Base-by-base conservation (phyloP, 53 echinoderm and acorn worm genomes). In the Patiria pectinifera region DNA sequence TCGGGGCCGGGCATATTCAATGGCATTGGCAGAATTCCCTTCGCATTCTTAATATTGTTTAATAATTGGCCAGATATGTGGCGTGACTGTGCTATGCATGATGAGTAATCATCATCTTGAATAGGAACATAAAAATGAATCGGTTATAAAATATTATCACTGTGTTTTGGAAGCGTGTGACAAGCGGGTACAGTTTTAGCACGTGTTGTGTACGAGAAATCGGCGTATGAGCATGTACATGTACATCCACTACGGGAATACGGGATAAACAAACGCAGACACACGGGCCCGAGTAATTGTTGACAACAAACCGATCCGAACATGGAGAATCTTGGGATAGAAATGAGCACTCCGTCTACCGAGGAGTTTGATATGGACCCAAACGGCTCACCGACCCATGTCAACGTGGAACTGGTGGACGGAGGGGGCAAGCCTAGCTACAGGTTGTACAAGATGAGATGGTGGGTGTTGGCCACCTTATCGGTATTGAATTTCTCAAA, bases 401-500 rank as follows among this genome's bases (percentile, higher is more conserved):
- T 13, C 4, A 23, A 48, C 24, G 82, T n/a, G 58, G 59, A n/a
- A 6, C 23, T 82, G 2, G 23, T 53, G 59, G 71, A 72, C 47
- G 16, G 48, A 49, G 74, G 24, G 1, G 18, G 8, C 13, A 75
- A n/a, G 71, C 53, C 8, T 8, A 23, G 69, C 9, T 95, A 94
- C 83, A 74, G 49, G 48, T 76, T 85, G 63, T 99, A 99, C 87
- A 93, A 85, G 53, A 81, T 91, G 74, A 92, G 99, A 82, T 99
- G 99, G 99, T 97, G 84, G 89, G 89, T 99, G 24, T 76, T 99
- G n/a, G 94, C 92, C 35, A 97, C 96, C 4, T 88, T 99, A 26
- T 95, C 97, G 4, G 94, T 96, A 8, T 91, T 99, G 14, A 99
- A 99, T 82, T 94, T 99, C 59, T 95, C 99, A 12, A 99, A 99